These are phyloP conservation scores for Carapus acus DNA, from an alignment of 2,797 vertebrate species.

Conservation along the genomic window DNA sequence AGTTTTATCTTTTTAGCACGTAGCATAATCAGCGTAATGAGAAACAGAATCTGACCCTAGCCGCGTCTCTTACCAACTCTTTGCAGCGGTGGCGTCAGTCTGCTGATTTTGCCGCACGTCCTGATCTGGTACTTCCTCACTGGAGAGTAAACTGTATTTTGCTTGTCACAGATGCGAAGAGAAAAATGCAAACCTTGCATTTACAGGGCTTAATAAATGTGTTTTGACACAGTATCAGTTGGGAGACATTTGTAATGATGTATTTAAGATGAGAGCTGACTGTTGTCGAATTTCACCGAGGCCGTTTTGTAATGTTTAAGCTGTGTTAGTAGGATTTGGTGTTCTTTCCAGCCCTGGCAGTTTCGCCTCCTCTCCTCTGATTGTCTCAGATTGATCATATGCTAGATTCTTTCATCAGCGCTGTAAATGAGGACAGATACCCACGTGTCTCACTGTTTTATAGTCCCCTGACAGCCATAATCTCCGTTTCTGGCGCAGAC, in stretches of 20 bases:
- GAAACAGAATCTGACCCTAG: slow-evolving; percentile 41
- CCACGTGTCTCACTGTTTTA: slow-evolving; percentile 25
- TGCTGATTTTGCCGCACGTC: too few species aligned
- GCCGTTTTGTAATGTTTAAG: background rate
- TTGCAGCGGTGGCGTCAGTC: too few species aligned
- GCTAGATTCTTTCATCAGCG: slow-evolving; percentile 38
- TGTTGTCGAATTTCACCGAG: slow-evolving; percentile 11
- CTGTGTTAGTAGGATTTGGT: background rate
- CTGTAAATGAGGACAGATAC: slow-evolving; percentile 34
- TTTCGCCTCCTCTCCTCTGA: slow-evolving; percentile 35
- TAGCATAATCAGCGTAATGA: slow-evolving; percentile 53
- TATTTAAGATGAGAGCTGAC: slow-evolving; percentile 17
- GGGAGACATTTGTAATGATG: slow-evolving; percentile 26
- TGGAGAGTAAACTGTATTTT: too few species aligned
- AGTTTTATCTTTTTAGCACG: slow-evolving; percentile 55
- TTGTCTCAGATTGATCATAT: slow-evolving; percentile 36
- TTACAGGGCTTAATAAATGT: too few species aligned
- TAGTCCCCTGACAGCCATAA: slow-evolving; percentile 30
- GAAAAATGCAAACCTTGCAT: too few species aligned
- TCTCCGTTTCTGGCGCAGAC: slow-evolving; percentile 39
- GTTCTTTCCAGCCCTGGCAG: slow-evolving; percentile 20
- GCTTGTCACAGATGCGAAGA: too few species aligned
- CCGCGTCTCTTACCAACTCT: slow-evolving; percentile 22
- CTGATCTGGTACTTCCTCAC: too few species aligned
- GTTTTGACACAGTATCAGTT: background rate